Evolutionary conservation across 2,797 vertebrate genomes (phyloP).

Genomic region (Chiroxiphia lanceolata): DNA sequence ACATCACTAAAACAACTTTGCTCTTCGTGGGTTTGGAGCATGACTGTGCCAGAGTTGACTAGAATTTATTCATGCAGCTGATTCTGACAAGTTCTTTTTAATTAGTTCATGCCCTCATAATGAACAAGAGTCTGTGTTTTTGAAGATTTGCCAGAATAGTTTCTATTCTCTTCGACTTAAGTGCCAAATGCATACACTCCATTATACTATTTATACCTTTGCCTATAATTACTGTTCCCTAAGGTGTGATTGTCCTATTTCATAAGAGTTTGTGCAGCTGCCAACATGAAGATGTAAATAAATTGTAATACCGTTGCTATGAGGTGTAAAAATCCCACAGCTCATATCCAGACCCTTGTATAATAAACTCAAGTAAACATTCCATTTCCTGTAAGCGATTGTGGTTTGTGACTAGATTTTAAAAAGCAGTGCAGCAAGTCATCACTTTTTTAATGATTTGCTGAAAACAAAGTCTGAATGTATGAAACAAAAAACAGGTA

Average conservation of each 20-base stretch:
- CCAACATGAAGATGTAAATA: slow-evolving; percentile 94
- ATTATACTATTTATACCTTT: slow-evolving; percentile 87
- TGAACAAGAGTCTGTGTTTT: slow-evolving; percentile 73
- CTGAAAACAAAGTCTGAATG: slow-evolving; percentile 78
- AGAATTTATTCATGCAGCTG: slow-evolving; percentile 75
- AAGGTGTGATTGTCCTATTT: slow-evolving; percentile 86
- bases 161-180: slow-evolving; percentile 81
- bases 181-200: slow-evolving; percentile 78
- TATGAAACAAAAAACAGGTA: slow-evolving; percentile 34
- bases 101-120: slow-evolving; percentile 81
- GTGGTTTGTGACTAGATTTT: slow-evolving; percentile 86
- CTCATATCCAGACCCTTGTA: slow-evolving; percentile 86
- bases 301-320: slow-evolving; percentile 92
- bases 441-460: slow-evolving; percentile 73
- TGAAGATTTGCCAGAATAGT: slow-evolving; percentile 76
- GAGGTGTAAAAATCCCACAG: slow-evolving; percentile 88
- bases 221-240: slow-evolving; percentile 87
- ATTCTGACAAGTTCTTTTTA: slow-evolving; percentile 80
- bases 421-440: slow-evolving; percentile 81
- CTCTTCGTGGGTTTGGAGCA: slow-evolving; percentile 71
- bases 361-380: slow-evolving; percentile 92
- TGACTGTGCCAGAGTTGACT: slow-evolving; percentile 70
- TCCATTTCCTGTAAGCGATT: slow-evolving; percentile 91
- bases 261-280: slow-evolving; percentile 90
- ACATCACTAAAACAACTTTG: slow-evolving; percentile 83